These are phyloP conservation scores for Calcarius lapponicus DNA, from an alignment of 2,797 vertebrate genomes.

Conservation along the genomic window DNA sequence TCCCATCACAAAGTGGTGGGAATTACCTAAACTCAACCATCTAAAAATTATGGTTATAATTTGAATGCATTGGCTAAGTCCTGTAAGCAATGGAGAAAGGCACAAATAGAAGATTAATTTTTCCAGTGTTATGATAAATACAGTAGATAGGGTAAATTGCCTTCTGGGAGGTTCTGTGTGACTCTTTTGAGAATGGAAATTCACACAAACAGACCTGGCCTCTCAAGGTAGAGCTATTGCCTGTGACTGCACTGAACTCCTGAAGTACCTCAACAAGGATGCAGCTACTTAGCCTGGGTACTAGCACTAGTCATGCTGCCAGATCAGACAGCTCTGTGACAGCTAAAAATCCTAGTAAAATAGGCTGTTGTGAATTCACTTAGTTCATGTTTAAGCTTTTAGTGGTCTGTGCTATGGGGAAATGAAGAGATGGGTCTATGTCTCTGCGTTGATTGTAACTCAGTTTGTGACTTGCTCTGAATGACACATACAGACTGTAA, in stretches of 20 bases:
- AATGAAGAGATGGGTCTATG: not conserved
- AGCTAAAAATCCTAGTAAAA: not conserved
- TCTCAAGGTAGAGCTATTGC: not conserved
- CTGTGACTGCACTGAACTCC: not conserved
- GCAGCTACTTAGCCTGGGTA: not conserved
- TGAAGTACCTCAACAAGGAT: not conserved
- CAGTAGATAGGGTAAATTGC: not conserved
- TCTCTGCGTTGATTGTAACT: fast-evolving
- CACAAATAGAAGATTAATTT: not conserved
- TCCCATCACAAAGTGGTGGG: not conserved
- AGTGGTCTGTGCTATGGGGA: not conserved
- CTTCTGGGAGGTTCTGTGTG: not conserved
- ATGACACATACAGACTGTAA: not conserved
- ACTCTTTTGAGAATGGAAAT: not conserved
- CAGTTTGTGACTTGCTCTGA: not conserved
- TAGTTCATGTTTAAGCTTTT: not conserved
- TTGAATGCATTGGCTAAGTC: not conserved
- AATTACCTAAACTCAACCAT: not conserved
- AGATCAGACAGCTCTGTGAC: not conserved
- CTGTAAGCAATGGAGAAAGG: not conserved
- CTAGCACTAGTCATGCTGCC: not conserved
- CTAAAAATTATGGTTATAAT: not conserved
- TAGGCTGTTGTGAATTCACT: not conserved
- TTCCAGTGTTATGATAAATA: not conserved
- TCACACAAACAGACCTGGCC: not conserved